A percentile compares a stretch with the other conserved stretches of the same genome.
Conservation (phyloP, 1,140 invertebrate genomes). For the Drosophila melanogaster region Release_6_plus_ISO1_MT NT_033777.3:28940501-28941000, state of each 20-base stretch:
- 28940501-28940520: constrained; percentile 1
- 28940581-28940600: constrained; percentile 61
- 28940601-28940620: constrained; percentile 32
- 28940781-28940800: constrained; percentile 20
- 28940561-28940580: constrained; percentile 28
- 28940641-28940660: constrained; percentile 83
- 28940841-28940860: constrained; percentile 56
- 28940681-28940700: constrained; percentile 73
- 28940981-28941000: constrained; percentile 53
- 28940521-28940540: background rate
- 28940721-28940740: constrained; percentile 17
- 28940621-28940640: constrained; percentile 68
- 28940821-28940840: constrained; percentile 71
- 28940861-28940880: constrained; percentile 59
- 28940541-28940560: too few species aligned
- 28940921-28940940: constrained; percentile 10
- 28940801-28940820: constrained; percentile 73
- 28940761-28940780: background rate
- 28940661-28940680: constrained; percentile 83
- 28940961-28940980: constrained; percentile 9
- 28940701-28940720: constrained; percentile 42
- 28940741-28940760: background rate
- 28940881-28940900: constrained; percentile 72
- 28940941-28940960: background rate
- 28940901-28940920: constrained; percentile 62